Evolutionary conservation across 2,888 invertebrate species (phyloP), one percentile per base, ranked within the genome.

Genomic region (Sinhomidia bicolor): DNA sequence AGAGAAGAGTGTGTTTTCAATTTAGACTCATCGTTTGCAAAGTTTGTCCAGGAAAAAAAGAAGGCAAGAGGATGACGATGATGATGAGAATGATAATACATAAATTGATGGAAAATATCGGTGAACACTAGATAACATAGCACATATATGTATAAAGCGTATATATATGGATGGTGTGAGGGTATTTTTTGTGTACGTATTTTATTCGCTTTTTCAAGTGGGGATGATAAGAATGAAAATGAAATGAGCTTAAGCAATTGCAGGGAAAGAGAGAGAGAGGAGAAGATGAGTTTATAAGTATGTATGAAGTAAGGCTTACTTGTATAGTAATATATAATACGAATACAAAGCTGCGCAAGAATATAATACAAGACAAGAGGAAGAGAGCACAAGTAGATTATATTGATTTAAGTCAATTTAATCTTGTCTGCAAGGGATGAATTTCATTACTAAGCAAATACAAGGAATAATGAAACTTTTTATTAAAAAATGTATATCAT

Each of bases 1-100:
- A 60, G 68, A 47, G 78, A 57, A 54, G 78, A 89, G 90, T 90
- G 89, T 90, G 87, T 85, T 90, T 90, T 90, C 81, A 85, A 90
- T 89, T 90, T 89, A 79, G 84, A 81, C 78, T 85, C 85, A 85
- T 78, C 85, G 74, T 85, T 62, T 60, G 44, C 60, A 84, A 85
- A 85, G 78, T 85, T 85, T 85, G 85, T 78, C 85, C 65, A 62
- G 74, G 78, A 68, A 29, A 76, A 76, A 32, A 54, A 7, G n/a
- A 74, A 47, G 47, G 17, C 41, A 44, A 44, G 10, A 71, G 44
- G 74, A 44, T 47, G 41, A 78, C 51, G 60, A 60, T 23, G 60
- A 60, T 23, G 60, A 60, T 60, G 60, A 60, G 74, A 20, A 44
- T 78, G 78, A 41, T 78, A 78, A 89, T 71, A 84, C 76, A 51